These are phyloP conservation scores for Conistra vaccinii DNA, from an alignment of 2,888 invertebrate genomes.

Conservation along the genomic window DNA sequence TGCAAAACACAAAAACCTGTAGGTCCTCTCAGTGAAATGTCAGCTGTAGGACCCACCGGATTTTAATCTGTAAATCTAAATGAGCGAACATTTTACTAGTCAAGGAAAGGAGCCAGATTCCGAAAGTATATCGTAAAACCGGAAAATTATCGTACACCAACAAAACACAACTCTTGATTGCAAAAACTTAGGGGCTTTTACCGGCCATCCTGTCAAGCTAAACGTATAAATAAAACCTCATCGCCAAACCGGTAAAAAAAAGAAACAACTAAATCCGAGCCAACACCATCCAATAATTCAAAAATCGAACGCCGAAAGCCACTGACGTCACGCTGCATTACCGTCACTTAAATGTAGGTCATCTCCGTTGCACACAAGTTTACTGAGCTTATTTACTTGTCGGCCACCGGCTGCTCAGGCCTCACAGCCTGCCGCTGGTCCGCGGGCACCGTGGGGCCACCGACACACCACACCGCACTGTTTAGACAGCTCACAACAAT, in stretches of 20 bases:
- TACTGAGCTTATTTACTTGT: conserved; percentile 29
- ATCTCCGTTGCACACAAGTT: conserved; percentile 58
- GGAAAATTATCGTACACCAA: background rate
- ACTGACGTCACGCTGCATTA: conserved; percentile 70
- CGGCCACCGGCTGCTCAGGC: background rate
- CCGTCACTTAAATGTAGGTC: conserved; percentile 64
- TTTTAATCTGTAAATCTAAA: too few species aligned
- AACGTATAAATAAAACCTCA: conserved; percentile 28
- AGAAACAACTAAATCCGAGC: conserved; percentile 32
- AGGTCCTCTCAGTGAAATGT: background rate
- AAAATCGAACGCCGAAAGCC: conserved; percentile 65
- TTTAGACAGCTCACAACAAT: conserved; percentile 45
- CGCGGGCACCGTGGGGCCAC: conserved; percentile 36
- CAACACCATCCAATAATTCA: conserved; percentile 44
- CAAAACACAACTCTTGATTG: background rate
- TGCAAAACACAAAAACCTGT: background rate
- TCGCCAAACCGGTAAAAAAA: conserved; percentile 24
- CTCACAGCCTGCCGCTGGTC: background rate
- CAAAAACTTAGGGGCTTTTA: background rate
- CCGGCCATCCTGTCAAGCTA: background rate
- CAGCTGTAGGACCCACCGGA: background rate
- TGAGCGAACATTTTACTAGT: background rate
- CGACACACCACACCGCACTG: conserved; percentile 31
- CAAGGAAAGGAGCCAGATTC: background rate
- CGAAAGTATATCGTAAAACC: background rate